A percentile compares a stretch with the other conserved stretches of the same genome.
phyloP scores from a whole-genome alignment of 2,888 invertebrate genomes.

The Drosophila robusta region DNA sequence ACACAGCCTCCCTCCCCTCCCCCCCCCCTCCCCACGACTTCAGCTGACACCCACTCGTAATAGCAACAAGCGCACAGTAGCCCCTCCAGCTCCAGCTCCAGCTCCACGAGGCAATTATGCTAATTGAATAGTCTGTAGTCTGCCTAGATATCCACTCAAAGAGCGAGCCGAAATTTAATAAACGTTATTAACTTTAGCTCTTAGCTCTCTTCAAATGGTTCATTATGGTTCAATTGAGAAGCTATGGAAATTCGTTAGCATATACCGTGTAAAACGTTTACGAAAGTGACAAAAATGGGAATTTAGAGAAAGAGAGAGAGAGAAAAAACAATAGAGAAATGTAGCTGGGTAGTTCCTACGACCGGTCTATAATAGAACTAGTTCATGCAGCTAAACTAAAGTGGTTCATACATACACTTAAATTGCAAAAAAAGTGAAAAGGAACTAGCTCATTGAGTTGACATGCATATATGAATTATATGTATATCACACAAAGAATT shows the following conservation, averaged over 20 bases:
- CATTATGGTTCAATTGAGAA: slow-evolving; percentile 45
- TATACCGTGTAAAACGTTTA: slow-evolving; percentile 20
- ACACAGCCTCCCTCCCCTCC: neutral
- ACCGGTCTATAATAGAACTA: too few species aligned
- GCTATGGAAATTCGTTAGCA: slow-evolving; percentile 3
- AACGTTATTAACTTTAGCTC: slow-evolving; percentile 55
- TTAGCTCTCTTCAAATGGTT: slow-evolving; percentile 36
- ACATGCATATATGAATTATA: too few species aligned
- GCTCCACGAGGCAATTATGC: slow-evolving; percentile 44
- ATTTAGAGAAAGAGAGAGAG: neutral
- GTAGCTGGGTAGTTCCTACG: too few species aligned
- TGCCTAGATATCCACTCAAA: slow-evolving; percentile 44
- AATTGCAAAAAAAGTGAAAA: too few species aligned
- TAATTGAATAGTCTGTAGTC: slow-evolving; percentile 51
- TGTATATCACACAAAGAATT: too few species aligned
- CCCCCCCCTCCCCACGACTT: neutral
- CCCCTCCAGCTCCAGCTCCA: slow-evolving; percentile 18
- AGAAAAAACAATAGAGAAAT: neutral
- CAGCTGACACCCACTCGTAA: slow-evolving; percentile 31
- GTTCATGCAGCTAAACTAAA: too few species aligned
- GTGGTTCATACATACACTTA: too few species aligned
- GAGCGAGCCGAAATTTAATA: slow-evolving; percentile 62
- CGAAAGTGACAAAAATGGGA: slow-evolving; percentile 4
- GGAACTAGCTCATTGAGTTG: too few species aligned
- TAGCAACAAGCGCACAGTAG: slow-evolving; percentile 43